Evolutionary conservation across 2,113 vertebrate genomes (phyloP).

Genomic region (Perognathus longimembris): DNA sequence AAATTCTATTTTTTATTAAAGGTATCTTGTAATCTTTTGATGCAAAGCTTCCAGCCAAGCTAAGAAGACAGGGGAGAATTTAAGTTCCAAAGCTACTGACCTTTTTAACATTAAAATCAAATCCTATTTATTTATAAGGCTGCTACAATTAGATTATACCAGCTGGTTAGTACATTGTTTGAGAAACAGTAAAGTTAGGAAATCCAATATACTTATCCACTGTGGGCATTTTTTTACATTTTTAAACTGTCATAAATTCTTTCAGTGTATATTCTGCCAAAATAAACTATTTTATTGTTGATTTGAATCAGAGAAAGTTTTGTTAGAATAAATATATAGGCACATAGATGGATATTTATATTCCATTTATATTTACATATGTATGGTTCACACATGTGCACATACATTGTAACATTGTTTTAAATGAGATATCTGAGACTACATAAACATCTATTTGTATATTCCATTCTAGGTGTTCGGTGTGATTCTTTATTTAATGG

Average conservation of each 20-base stretch:
- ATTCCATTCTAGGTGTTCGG: background rate
- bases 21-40: conserved; percentile 84
- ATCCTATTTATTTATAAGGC: conserved; percentile 86
- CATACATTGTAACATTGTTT: conserved; percentile 37
- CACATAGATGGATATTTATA: background rate
- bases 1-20: conserved; percentile 87
- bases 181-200: conserved; percentile 85
- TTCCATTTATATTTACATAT: background rate
- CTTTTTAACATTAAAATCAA: conserved; percentile 90
- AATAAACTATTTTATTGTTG: conserved; percentile 86
- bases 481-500: conserved; percentile 16
- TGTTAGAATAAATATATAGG: background rate
- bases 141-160: conserved; percentile 87
- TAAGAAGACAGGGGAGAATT: conserved; percentile 85
- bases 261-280: conserved; percentile 83
- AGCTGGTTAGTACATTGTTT: conserved; percentile 85
- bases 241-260: conserved; percentile 83
- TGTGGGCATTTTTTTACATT: conserved; percentile 86
- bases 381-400: background rate
- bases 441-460: conserved; percentile 27
- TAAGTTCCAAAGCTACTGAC: conserved; percentile 85
- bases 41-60: conserved; percentile 75
- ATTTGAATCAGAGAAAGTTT: conserved; percentile 77
- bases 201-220: conserved; percentile 87
- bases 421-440: background rate